phyloP scores from a whole-genome alignment of 1,140 invertebrate genomes.

The Rhopalosiphum padi region DNA sequence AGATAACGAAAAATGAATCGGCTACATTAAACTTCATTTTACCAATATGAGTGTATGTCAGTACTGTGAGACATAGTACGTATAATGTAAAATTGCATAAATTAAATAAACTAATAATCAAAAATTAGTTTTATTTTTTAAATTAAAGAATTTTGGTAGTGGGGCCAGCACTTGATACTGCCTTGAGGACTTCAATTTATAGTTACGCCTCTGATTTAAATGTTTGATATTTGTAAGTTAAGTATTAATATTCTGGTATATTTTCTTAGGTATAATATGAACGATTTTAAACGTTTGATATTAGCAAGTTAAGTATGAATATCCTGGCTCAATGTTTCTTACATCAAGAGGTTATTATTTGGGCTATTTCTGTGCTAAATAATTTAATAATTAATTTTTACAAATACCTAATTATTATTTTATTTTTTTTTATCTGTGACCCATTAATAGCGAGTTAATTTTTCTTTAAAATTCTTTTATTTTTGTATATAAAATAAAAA shows the following conservation, averaged over 20 bases:
- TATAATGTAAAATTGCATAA: no score
- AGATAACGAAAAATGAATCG: no score
- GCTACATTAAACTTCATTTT: no score
- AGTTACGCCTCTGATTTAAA: no score
- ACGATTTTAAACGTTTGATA: neutral
- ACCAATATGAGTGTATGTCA: no score
- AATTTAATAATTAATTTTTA: neutral
- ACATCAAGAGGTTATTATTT: neutral
- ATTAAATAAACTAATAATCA: no score
- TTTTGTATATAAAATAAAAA: neutral
- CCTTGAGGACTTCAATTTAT: no score
- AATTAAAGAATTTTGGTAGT: no score
- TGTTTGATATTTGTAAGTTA: neutral
- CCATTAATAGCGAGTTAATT: neutral
- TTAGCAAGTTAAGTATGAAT: neutral
- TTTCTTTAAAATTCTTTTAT: constrained; percentile 4
- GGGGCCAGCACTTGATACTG: no score
- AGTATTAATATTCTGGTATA: neutral
- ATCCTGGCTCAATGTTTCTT: neutral
- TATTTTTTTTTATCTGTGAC: neutral
- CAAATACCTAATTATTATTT: neutral
- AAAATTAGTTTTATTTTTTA: no score
- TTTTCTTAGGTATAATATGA: neutral
- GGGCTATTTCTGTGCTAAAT: neutral
- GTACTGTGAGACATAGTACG: no score